Base-by-base conservation (phyloP, 1,140 invertebrate genomes). In the Drosophila kikkawai region DNA sequence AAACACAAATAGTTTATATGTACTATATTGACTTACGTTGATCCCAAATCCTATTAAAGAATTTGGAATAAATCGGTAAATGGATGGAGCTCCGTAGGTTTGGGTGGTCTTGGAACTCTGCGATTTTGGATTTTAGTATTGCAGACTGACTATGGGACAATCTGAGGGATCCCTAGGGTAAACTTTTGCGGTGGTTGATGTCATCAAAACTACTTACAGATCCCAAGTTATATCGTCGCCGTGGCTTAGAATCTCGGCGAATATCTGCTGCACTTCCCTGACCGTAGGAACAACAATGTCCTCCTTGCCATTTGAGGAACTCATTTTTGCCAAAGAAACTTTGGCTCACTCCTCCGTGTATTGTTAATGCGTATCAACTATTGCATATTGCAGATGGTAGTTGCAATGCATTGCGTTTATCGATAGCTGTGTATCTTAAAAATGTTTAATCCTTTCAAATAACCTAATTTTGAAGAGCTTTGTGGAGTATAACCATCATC, bases 221-320 rank as follows among this genome's bases (percentile, higher is more conserved):
- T 67, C 56, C 56, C 64, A 67, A 4, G 36, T 61, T n/a, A 67
- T 48, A 19, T 48, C 44, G 8, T 39, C 34, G 12, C 42, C 56
- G 29, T 48, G 64, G 17, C 64, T 37, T 1, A 60, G 13, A 13
- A 61, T 7, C 12, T 67, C 64, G 12, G 64, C 44, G 22, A 67
- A 60, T 12, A 8, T 29, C 45, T 67, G 64, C 26, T 67, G 56
- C 34, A 67, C 56, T 34, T 67, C 55, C 12, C 64, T 59, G 12
- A 58, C 64, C 9, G 64, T 67, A 9, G 34, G 41, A 37, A 39
- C 26, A n/a, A 55, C 7, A 9, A 7, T 19, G 9, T 32, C 36
- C 1, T 51, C 60, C 12, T 19, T 15, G 19, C 19, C 11, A 15
- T 34, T 47, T 15, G n/a, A 34, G 19, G 4, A 12, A n/a, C n/a